Evolutionary conservation across 2,888 invertebrate genomes (phyloP).

Genomic region (Amphipyra berbera): DNA sequence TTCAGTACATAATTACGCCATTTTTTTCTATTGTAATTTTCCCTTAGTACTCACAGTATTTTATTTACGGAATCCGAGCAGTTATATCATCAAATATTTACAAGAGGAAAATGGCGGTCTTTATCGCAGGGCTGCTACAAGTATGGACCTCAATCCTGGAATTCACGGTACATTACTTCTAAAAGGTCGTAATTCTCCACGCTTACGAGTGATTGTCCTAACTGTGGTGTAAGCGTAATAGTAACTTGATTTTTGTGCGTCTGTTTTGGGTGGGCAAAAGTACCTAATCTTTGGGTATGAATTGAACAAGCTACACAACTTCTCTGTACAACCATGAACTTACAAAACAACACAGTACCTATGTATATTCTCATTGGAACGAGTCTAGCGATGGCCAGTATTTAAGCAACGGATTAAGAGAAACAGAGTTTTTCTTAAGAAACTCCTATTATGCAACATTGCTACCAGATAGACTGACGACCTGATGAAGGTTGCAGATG

Average conservation of each 20-base stretch:
- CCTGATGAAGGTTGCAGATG: too few species aligned
- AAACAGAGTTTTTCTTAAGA: too few species aligned
- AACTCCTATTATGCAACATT: too few species aligned
- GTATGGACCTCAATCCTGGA: slow-evolving; percentile 18
- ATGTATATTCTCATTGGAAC: too few species aligned
- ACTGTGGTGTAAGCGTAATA: neutral
- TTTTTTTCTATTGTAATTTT: slow-evolving; percentile 32
- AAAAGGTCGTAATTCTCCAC: slow-evolving; percentile 25
- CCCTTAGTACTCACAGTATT: slow-evolving; percentile 22
- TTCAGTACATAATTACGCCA: slow-evolving; percentile 6
- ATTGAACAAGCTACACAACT: too few species aligned
- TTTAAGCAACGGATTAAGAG: too few species aligned
- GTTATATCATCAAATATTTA: slow-evolving; percentile 55
- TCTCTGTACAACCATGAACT: too few species aligned
- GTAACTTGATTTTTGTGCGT: neutral
- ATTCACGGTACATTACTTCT: slow-evolving; percentile 22
- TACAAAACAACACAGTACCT: too few species aligned
- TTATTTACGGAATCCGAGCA: slow-evolving; percentile 48
- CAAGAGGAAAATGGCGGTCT: slow-evolving; percentile 39
- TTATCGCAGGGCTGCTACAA: slow-evolving; percentile 39
- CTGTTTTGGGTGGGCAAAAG: too few species aligned
- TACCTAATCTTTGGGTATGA: too few species aligned
- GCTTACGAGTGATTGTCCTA: slow-evolving; percentile 24
- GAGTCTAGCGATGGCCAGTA: too few species aligned
- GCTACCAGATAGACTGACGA: too few species aligned